phyloP scores from a whole-genome alignment of 2,797 vertebrate species.

The Phrynocephalus forsythii region DNA sequence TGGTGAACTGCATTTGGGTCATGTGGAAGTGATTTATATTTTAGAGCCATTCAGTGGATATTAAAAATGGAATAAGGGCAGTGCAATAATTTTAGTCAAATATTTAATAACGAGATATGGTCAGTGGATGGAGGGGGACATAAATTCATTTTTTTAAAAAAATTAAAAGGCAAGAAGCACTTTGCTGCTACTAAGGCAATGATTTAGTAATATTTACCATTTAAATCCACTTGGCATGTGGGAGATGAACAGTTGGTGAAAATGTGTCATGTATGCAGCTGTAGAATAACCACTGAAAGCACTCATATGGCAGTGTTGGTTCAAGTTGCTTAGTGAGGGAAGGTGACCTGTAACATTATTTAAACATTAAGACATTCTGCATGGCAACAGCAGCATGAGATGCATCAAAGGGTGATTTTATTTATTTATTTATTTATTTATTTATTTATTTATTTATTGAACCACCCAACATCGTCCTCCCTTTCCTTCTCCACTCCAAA shows the following conservation, averaged over 20 bases:
- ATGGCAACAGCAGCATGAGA: neutral
- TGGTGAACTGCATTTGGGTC: neutral
- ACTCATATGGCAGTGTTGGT: neutral
- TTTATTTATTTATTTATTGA: too few relatives aligned
- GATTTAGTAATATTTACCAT: constrained; percentile 52
- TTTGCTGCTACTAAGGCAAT: constrained; percentile 31
- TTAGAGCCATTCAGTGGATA: constrained; percentile 19
- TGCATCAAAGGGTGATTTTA: neutral
- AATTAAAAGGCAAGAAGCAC: constrained; percentile 42
- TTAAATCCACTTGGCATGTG: constrained; percentile 44
- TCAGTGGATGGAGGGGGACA: constrained; percentile 14
- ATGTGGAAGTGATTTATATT: neutral
- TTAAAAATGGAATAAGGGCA: constrained; percentile 9
- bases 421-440: too few relatives aligned
- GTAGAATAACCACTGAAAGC: constrained; percentile 6
- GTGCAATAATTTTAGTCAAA: constrained; percentile 16
- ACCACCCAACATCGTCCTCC: too few relatives aligned
- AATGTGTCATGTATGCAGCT: constrained; percentile 18
- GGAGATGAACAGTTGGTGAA: constrained; percentile 50
- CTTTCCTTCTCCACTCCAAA: too few relatives aligned
- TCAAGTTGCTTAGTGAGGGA: constrained; percentile 35
- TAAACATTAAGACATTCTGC: constrained; percentile 3
- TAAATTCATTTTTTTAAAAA: constrained; percentile 39
- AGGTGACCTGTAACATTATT: constrained; percentile 33
- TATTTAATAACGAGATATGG: constrained; percentile 47